These are phyloP conservation scores for Telenomus remus DNA, from an alignment of 1,140 invertebrate species.

Conservation along the genomic window DNA sequence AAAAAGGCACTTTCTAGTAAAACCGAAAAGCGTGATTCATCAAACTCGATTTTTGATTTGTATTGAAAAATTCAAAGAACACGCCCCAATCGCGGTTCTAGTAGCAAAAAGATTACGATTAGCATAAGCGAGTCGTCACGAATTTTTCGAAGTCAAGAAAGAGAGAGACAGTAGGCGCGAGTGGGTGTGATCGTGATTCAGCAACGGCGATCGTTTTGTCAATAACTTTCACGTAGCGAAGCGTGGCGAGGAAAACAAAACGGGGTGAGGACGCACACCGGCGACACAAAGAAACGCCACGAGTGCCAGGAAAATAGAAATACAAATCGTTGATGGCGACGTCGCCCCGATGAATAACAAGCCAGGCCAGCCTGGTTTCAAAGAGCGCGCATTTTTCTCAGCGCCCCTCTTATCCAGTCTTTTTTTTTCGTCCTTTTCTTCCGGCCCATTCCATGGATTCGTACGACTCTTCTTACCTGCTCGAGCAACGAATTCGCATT, in stretches of 20 bases:
- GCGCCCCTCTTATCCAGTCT: constrained; percentile 5
- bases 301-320: constrained; percentile 48
- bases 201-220: constrained; percentile 18
- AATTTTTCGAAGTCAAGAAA: constrained; percentile 14
- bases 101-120: constrained; percentile 5
- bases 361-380: not conserved
- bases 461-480: constrained; percentile 39
- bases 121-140: constrained; percentile 34
- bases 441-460: constrained; percentile 32
- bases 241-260: constrained; percentile 31
- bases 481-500: constrained; percentile 28
- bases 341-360: constrained; percentile 35
- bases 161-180: constrained; percentile 21
- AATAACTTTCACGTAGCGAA: constrained; percentile 45
- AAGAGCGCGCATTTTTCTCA: constrained; percentile 26
- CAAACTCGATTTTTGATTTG: no score
- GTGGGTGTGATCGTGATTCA: constrained; percentile 41
- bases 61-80: no score
- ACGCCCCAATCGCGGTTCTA: no score
- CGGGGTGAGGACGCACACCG: constrained; percentile 9
- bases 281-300: constrained; percentile 32
- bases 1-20: no score
- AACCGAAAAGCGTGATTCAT: no score
- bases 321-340: constrained; percentile 20
- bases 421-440: constrained; percentile 27